Conservation (phyloP, 2,888 invertebrate genomes). For the Lithodes maja region DNA sequence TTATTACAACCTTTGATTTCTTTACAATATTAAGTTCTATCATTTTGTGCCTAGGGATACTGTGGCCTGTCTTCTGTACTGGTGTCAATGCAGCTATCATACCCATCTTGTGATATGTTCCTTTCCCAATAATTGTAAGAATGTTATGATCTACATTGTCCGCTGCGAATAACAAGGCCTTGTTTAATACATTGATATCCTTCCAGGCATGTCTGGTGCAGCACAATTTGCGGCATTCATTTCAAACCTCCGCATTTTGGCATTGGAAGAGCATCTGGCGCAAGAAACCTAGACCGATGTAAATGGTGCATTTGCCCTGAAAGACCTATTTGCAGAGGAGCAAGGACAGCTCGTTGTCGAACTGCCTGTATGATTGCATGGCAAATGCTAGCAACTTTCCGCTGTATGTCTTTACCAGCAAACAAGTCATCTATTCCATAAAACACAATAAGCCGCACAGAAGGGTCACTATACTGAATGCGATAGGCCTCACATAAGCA, state of each 20-base stretch:
- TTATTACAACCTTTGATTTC: conserved; percentile 11
- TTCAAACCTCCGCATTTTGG: conserved; percentile 18
- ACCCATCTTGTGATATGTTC: conserved; percentile 51
- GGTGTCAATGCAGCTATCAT: conserved; percentile 66
- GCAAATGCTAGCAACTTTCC: conserved; percentile 46
- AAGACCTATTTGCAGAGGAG: conserved; percentile 47
- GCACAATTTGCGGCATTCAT: conserved; percentile 27
- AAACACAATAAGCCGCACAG: too few species aligned
- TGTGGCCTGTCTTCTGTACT: conserved; percentile 26
- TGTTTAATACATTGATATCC: conserved; percentile 5
- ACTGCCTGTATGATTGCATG: conserved; percentile 62
- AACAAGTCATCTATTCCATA: neutral
- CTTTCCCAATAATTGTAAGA: conserved; percentile 57
- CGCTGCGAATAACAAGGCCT: conserved; percentile 37
- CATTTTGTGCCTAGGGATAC: neutral
- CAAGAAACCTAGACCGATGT: conserved; percentile 57
- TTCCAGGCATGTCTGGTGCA: conserved; percentile 22
- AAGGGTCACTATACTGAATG: too few species aligned
- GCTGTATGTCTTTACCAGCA: conserved; percentile 13
- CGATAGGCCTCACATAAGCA: too few species aligned
- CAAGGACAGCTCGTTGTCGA: conserved; percentile 25
- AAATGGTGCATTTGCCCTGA: conserved; percentile 63
- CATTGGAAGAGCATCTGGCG: conserved; percentile 52
- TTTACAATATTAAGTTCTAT: neutral
- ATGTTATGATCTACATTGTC: conserved; percentile 69